phyloP scores from a whole-genome alignment of 2,797 vertebrate genomes.

The Fundulus diaphanus region DNA sequence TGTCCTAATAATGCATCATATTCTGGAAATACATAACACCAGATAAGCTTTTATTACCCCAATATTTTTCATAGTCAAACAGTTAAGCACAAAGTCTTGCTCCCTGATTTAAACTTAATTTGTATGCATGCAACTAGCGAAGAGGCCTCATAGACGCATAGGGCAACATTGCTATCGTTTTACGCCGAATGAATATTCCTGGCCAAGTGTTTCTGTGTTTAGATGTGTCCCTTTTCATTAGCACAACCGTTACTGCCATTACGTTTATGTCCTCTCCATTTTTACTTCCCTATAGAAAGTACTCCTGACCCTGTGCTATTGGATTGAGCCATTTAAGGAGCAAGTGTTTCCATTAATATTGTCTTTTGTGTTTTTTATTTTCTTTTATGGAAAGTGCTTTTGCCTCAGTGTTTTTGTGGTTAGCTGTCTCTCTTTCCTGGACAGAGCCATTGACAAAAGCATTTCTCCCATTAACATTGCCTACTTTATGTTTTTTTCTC shows the following conservation, averaged over 20 bases:
- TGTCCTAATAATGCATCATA: conserved; percentile 3
- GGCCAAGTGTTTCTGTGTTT: background rate
- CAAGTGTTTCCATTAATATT: background rate
- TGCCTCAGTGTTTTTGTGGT: background rate
- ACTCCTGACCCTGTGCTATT: background rate
- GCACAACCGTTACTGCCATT: background rate
- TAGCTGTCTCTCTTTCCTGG: background rate
- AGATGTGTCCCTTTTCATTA: background rate
- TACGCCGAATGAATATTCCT: background rate
- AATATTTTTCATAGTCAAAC: background rate
- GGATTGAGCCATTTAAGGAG: background rate
- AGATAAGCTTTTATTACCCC: background rate
- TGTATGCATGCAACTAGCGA: background rate
- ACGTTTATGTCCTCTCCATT: background rate
- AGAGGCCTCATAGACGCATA: background rate
- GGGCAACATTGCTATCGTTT: background rate
- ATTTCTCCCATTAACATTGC: too few relatives aligned
- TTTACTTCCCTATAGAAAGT: background rate
- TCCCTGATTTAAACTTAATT: background rate
- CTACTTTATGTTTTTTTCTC: too few relatives aligned
- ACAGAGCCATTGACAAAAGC: background rate
- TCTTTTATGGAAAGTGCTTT: background rate
- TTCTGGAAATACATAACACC: background rate
- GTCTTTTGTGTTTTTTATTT: background rate
- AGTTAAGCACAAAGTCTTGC: background rate